Evolutionary conservation across 1,140 invertebrate species (phyloP).

Genomic region (Platyscapa corneri): DNA sequence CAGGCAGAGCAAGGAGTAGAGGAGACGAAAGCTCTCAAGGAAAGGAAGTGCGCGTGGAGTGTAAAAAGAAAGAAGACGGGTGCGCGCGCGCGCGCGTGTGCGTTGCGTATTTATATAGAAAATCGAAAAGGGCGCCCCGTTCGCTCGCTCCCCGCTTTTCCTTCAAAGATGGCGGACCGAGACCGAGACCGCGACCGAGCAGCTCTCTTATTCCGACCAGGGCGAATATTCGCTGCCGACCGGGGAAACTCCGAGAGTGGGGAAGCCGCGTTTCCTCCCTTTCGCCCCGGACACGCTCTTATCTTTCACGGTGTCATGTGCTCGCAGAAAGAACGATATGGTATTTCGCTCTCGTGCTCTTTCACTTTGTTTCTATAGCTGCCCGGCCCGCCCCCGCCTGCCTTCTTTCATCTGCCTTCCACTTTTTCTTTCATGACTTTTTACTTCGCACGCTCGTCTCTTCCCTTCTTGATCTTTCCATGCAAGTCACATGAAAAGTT

Average conservation of each 20-base stretch:
- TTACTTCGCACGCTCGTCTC: neutral
- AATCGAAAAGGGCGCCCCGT: constrained; percentile 3
- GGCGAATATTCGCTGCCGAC: neutral
- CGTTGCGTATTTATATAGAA: too few species aligned
- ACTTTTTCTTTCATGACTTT: neutral
- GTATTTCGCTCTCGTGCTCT: constrained; percentile 17
- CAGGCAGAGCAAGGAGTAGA: neutral
- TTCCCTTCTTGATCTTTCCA: neutral
- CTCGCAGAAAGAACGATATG: neutral
- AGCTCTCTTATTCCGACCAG: neutral
- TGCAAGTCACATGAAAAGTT: neutral
- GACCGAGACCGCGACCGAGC: too few species aligned
- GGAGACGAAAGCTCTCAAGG: constrained; percentile 31
- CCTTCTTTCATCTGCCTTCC: neutral
- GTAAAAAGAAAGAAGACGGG: neutral
- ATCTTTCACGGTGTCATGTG: constrained; percentile 9
- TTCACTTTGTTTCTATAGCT: constrained; percentile 24
- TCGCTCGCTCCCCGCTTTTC: constrained; percentile 13
- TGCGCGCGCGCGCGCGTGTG: too few species aligned
- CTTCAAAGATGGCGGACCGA: constrained; percentile 28
- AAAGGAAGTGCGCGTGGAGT: constrained; percentile 12
- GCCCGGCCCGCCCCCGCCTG: neutral
- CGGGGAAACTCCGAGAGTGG: neutral
- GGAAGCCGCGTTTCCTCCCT: neutral
- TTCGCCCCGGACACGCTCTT: neutral